Evolutionary conservation across 1,140 invertebrate species (phyloP), one percentile per base, ranked within the genome.

Genomic region (Lordiphosa stackelbergi): DNA sequence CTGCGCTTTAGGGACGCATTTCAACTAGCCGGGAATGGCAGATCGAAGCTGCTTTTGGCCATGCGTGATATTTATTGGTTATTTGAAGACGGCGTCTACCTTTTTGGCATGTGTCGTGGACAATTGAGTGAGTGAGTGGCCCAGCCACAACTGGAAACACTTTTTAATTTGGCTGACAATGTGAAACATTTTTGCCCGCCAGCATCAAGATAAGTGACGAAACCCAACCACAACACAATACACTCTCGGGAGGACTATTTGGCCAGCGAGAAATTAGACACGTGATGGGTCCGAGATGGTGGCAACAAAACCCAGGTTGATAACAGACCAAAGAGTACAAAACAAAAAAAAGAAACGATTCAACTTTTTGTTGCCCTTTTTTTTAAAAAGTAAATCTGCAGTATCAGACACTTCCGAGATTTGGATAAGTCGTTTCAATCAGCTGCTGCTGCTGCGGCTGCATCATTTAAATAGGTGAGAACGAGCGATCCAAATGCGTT

Each of bases 171-270:
- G 52, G 60, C 65, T 57, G 47, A 51, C 69, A 69, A 78, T 84
- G 72, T 81, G 68, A 55, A 79, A 83, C 75, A 83, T 81, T 81
- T 81, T 83, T 83, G 77, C 77, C 49, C 77, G 77, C 77, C 66
- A 71, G 63, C 71, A 81, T 81, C 75, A 75, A 83, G 75, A 81
- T 81, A 81, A 65, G 53, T 42, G 11, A 12, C 16, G 12, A 48
- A 58, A 66, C 35, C 41, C 42, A 41, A 41, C 38, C 69, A 40
- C 38, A 48, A 54, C 70, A 79, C 69, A 78, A 73, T 73, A 60
- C 36, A 40, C 49, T 34, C 77, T 70, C 66, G 45, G 6, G 57
- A 70, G 61, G 61, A 74, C 75, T 74, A 81, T 75, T 81, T 71
- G 75, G 66, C 58, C 77, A 79, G 75, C 71, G 71, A 68, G 75